Evolutionary conservation across 1,140 invertebrate species (phyloP).

Genomic region (Drosophila hydei): DNA sequence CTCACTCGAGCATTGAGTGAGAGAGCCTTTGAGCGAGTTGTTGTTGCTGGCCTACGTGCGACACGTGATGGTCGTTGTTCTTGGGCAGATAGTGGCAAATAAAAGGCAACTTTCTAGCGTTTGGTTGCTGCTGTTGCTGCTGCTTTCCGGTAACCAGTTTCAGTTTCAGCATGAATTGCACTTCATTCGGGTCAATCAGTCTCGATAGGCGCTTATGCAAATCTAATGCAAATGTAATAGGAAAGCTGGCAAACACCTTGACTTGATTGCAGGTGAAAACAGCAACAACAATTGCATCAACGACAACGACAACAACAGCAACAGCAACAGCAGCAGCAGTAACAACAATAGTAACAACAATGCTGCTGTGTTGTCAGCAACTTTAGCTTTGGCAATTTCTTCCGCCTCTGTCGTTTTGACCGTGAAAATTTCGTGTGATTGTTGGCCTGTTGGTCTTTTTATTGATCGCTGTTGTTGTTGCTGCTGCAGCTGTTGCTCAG

Average conservation of each 20-base stretch:
- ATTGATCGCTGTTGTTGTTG: conserved; percentile 21
- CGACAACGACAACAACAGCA: conserved; percentile 12
- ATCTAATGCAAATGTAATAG: conserved; percentile 70
- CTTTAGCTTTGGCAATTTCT: conserved; percentile 65
- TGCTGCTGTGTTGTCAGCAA: conserved; percentile 9
- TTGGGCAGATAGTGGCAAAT: conserved; percentile 22
- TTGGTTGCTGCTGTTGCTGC: neutral
- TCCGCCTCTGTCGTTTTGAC: conserved; percentile 72
- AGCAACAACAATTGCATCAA: conserved; percentile 31
- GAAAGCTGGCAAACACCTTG: conserved; percentile 69
- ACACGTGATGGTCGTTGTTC: conserved; percentile 71
- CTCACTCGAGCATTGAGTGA: conserved; percentile 11
- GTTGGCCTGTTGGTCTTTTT: conserved; percentile 38
- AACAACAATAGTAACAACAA: conserved; percentile 39
- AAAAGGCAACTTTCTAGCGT: conserved; percentile 65
- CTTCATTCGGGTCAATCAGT: conserved; percentile 62
- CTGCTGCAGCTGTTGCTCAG: conserved; percentile 14
- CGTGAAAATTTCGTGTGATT: conserved; percentile 67
- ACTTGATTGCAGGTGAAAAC: conserved; percentile 66
- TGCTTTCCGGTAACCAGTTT: conserved; percentile 71
- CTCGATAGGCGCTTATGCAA: conserved; percentile 56
- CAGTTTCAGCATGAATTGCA: conserved; percentile 27
- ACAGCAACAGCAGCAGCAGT: conserved; percentile 35
- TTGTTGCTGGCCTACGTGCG: conserved; percentile 61
- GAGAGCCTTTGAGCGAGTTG: conserved; percentile 21